Evolutionary conservation across 2,888 invertebrate genomes (phyloP), one percentile per base, ranked within the genome.

Genomic region (Cephalotes varians): DNA sequence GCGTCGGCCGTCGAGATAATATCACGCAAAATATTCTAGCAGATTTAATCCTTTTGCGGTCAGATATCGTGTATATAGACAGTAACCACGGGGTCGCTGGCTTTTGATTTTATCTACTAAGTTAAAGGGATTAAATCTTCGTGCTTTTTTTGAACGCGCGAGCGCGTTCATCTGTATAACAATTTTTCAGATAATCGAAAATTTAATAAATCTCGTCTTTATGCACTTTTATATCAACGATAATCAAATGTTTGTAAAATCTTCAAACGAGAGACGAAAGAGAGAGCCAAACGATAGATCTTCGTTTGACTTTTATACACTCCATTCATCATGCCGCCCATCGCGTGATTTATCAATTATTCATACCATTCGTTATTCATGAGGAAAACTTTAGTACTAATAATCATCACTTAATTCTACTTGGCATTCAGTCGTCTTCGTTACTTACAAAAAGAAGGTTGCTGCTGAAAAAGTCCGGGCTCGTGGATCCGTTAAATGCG

Each of bases 321-420:
- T 34, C 37, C 67, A 64, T 87, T 82, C 76, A 69, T 85, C 77
- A 62, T 37, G 47, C 49, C 67, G n/a, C 31, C 58, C 15, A 28
- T 37, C 44, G n/a, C 37, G 56, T 51, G 62, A 85, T 85, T 81
- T 72, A 86, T 87, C 81, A 83, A 82, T 87, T 80, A 83, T 82
- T 81, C 80, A 60, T 72, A 54, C 56, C 64, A 77, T 85, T 80
- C 44, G 60, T 81, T 86, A 86, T 86, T 85, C 77, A 80, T 47
- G 44, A 60, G 44, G 40, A n/a, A 72, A 84, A 73, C 69, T 76
- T 60, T 65, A 34, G 15, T 64, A 31, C 79, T 67, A 80, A 87
- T 77, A 76, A 81, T 73, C 81, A 77, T 83, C 83, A 54, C 64
- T 80, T 84, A 83, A 86, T 84, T 80, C 67, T 37, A 76, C 65